phyloP scores from a whole-genome alignment of 1,140 invertebrate genomes.

The Calephelis virginiensis region DNA sequence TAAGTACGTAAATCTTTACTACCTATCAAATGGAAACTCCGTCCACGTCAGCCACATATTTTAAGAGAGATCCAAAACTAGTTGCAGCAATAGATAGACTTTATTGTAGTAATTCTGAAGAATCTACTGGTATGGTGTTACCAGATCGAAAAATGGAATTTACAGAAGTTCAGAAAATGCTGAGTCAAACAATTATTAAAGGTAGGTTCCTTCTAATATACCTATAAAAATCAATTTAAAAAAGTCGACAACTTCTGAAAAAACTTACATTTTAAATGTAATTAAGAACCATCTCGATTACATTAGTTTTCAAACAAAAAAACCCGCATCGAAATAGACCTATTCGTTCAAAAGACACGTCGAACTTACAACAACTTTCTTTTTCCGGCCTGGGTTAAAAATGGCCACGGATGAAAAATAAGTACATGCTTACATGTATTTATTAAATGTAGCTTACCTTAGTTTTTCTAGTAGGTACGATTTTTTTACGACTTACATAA shows the following conservation, averaged over 20 bases:
- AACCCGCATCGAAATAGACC: too few species aligned
- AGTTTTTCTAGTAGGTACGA: too few species aligned
- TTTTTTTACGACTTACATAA: too few species aligned
- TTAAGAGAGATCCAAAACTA: constrained; percentile 57
- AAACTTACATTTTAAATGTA: background rate
- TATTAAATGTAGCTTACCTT: too few species aligned
- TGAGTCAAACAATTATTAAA: constrained; percentile 31
- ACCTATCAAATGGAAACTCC: constrained; percentile 41
- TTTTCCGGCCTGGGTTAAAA: too few species aligned
- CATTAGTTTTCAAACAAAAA: too few species aligned
- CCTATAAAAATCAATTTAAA: background rate
- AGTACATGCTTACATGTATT: too few species aligned
- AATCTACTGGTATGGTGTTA: constrained; percentile 32
- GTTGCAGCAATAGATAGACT: constrained; percentile 59
- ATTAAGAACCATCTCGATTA: background rate
- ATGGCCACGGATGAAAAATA: too few species aligned
- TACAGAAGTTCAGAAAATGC: constrained; percentile 52
- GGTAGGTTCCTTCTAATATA: background rate
- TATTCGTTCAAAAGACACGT: too few species aligned
- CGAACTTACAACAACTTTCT: too few species aligned
- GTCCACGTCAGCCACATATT: constrained; percentile 33
- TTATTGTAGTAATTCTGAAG: constrained; percentile 25
- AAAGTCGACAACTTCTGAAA: background rate
- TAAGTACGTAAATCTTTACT: too few species aligned
- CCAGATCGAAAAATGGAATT: constrained; percentile 58